Percentiles rank a stretch among this genome's conserved stretches.
Evolutionary conservation across 1,140 invertebrate species (phyloP).

Genomic region (Melanaphis sacchari): DNA sequence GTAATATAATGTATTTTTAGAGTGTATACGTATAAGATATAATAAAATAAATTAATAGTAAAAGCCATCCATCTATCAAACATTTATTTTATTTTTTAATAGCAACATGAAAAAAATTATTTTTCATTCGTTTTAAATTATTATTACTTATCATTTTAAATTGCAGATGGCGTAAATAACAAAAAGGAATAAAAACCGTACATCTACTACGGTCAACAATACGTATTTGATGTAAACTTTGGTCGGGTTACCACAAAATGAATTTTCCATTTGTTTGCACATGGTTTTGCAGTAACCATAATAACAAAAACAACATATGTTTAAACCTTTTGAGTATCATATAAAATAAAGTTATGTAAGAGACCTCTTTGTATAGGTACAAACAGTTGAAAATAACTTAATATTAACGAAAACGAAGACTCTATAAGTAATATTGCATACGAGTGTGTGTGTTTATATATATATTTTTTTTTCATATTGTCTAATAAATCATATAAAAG

Average conservation of each 20-base stretch:
- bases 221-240: slow-evolving; percentile 18
- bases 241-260: background rate
- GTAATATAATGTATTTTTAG: background rate
- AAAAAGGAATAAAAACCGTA: background rate
- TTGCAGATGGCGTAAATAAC: background rate
- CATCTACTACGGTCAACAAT: slow-evolving; percentile 14
- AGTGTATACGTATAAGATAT: no score
- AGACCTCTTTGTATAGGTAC: background rate
- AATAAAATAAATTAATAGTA: background rate
- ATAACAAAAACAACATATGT: background rate
- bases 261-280: slow-evolving; percentile 22
- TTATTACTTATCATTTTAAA: background rate
- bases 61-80: background rate
- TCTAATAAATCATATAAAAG: background rate
- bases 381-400: slow-evolving; percentile 1
- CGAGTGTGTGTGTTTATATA: no score
- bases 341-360: background rate
- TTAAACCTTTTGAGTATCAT: background rate
- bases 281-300: background rate
- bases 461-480: background rate
- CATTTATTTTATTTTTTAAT: background rate
- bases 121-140: background rate
- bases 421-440: background rate
- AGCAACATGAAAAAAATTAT: background rate
- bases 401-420: background rate